Evolutionary conservation across 2,797 vertebrate species (phyloP).

Genomic region (Manis javanica): DNA sequence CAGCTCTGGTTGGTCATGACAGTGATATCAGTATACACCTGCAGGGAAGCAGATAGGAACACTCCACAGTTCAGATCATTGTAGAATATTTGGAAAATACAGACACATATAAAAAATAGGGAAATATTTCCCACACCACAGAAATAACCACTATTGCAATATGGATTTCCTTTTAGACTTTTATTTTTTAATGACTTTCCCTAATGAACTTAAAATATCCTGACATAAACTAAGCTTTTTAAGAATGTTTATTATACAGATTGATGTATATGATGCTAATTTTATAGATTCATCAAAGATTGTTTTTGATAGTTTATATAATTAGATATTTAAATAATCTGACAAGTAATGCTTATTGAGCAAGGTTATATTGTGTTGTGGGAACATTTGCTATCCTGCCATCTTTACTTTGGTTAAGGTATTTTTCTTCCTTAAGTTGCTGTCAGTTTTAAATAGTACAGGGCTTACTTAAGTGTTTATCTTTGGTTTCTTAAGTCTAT

Average conservation of each 20-base stretch:
- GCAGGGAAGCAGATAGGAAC: not conserved
- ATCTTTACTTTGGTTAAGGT: constrained; percentile 8
- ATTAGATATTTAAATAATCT: not conserved
- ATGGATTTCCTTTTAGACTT: too few species aligned
- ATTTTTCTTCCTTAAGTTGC: not conserved
- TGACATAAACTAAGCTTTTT: not conserved
- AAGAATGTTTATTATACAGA: not conserved
- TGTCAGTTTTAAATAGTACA: not conserved
- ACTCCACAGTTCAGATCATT: not conserved
- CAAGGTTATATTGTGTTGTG: not conserved
- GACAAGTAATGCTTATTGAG: not conserved
- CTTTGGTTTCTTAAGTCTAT: not conserved
- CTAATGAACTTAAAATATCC: not conserved
- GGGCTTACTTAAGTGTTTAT: not conserved
- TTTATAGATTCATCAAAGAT: not conserved
- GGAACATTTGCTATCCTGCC: not conserved
- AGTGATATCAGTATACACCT: not conserved
- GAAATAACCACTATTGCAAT: not conserved
- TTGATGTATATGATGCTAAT: not conserved
- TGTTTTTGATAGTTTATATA: not conserved
- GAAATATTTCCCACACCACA: not conserved
- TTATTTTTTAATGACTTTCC: not conserved
- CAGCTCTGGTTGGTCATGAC: constrained; percentile 67
- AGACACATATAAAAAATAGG: not conserved
- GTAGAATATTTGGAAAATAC: not conserved